Evolutionary conservation across 2,888 invertebrate genomes (phyloP).

Genomic region (Morpho helenor): DNA sequence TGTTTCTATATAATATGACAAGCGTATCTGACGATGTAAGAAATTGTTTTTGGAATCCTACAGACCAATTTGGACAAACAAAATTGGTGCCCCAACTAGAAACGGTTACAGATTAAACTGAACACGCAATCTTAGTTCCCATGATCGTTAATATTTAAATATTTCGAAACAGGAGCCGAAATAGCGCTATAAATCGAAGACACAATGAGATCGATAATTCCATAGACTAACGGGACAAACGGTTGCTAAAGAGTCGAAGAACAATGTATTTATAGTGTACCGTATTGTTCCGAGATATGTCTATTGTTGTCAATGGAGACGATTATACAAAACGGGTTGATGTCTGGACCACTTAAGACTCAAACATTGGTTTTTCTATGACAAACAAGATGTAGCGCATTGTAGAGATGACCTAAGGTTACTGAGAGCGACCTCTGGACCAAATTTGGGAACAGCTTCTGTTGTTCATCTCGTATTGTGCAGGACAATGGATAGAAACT

Average conservation of each 20-base stretch:
- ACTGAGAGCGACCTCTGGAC: slow-evolving; percentile 61
- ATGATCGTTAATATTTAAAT: slow-evolving; percentile 67
- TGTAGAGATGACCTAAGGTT: slow-evolving; percentile 69
- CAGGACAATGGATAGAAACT: slow-evolving; percentile 55
- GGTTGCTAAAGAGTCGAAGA: slow-evolving; percentile 70
- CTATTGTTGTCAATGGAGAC: slow-evolving; percentile 30
- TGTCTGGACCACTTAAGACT: slow-evolving; percentile 32
- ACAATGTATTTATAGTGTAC: slow-evolving; percentile 56
- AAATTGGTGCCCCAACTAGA: slow-evolving; percentile 28
- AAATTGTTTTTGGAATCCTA: slow-evolving; percentile 14
- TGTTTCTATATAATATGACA: no score
- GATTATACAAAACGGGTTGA: slow-evolving; percentile 27
- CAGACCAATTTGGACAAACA: slow-evolving; percentile 23
- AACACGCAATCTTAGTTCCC: slow-evolving; percentile 49
- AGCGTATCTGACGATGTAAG: background rate
- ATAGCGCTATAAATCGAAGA: slow-evolving; percentile 62
- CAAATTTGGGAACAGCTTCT: slow-evolving; percentile 47
- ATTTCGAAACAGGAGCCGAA: slow-evolving; percentile 48
- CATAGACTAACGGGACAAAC: slow-evolving; percentile 66
- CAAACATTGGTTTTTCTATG: slow-evolving; percentile 46
- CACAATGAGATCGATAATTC: slow-evolving; percentile 73
- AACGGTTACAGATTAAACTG: slow-evolving; percentile 29
- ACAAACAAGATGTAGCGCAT: slow-evolving; percentile 60
- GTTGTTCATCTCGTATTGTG: slow-evolving; percentile 47
- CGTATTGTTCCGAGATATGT: slow-evolving; percentile 52